Percentiles rank a stretch among this genome's conserved stretches.
Conservation (phyloP, 2,888 invertebrate genomes). For the Drosophila quinaria region DNA sequence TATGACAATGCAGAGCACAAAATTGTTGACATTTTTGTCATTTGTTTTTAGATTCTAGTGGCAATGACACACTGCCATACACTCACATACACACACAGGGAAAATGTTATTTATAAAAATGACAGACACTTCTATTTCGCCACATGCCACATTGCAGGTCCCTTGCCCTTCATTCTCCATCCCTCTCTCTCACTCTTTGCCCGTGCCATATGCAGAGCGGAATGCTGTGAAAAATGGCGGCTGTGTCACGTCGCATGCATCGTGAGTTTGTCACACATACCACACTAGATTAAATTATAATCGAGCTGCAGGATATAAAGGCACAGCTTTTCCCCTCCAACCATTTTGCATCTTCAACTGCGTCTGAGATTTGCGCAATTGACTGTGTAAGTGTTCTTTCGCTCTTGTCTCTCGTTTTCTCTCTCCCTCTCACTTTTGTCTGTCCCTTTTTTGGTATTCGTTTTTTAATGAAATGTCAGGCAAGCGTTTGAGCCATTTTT, state of each 20-base stretch:
- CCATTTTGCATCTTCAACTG: conserved; percentile 63
- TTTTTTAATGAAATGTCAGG: conserved; percentile 78
- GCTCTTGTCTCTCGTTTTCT: conserved; percentile 7
- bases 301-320: conserved; percentile 68
- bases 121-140: conserved; percentile 81
- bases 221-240: conserved; percentile 76
- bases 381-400: conserved; percentile 76
- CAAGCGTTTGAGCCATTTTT: conserved; percentile 68
- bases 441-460: conserved; percentile 44
- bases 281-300: conserved; percentile 82
- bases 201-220: conserved; percentile 53
- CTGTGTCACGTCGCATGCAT: conserved; percentile 74
- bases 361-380: conserved; percentile 77
- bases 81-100: conserved; percentile 26
- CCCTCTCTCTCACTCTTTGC: not conserved
- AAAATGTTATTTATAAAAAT: conserved; percentile 80
- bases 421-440: conserved; percentile 15
- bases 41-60: conserved; percentile 77
- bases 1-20: conserved; percentile 68
- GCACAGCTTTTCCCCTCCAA: conserved; percentile 6
- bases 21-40: conserved; percentile 79
- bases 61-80: conserved; percentile 74
- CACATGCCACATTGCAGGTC: conserved; percentile 64
- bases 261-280: conserved; percentile 78
- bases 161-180: conserved; percentile 28